A percentile compares a stretch with the other conserved stretches of the same genome.
Conservation (phyloP, 1,140 invertebrate species). For the Drosophila biarmipes region DNA sequence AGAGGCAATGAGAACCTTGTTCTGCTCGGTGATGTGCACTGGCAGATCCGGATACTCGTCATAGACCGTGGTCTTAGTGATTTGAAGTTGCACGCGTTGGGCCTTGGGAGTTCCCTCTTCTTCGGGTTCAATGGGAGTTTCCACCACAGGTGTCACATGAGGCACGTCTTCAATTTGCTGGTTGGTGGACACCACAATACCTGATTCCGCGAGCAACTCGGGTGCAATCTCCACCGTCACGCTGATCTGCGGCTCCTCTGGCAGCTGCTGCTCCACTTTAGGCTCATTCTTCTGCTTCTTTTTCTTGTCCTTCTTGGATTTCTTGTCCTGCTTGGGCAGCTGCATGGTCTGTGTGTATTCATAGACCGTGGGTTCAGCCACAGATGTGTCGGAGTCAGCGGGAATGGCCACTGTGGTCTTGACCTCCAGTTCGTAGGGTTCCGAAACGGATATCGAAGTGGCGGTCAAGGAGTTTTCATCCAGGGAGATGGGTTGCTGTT, state of each 20-base stretch:
- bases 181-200: constrained; percentile 66
- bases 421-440: constrained; percentile 88
- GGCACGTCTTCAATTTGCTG: constrained; percentile 63
- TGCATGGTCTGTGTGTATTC: constrained; percentile 80
- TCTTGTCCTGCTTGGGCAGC: constrained; percentile 66
- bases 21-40: constrained; percentile 71
- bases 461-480: constrained; percentile 67
- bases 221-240: constrained; percentile 75
- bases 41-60: constrained; percentile 76
- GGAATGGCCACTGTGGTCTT: constrained; percentile 87
- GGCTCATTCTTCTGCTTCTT: constrained; percentile 13
- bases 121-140: constrained; percentile 9
- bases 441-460: constrained; percentile 85
- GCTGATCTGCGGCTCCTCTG: constrained; percentile 67
- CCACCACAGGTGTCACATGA: constrained; percentile 34
- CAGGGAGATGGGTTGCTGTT: constrained; percentile 48
- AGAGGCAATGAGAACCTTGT: constrained; percentile 73
- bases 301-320: constrained; percentile 54
- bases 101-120: constrained; percentile 30
- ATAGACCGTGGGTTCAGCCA: constrained; percentile 67
- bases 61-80: constrained; percentile 78
- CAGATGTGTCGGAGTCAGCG: constrained; percentile 79
- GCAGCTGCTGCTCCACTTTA: constrained; percentile 17
- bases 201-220: constrained; percentile 55
- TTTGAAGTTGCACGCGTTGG: constrained; percentile 72